A percentile compares a stretch with the other conserved stretches of the same genome.
Evolutionary conservation across 2,888 invertebrate species (phyloP).

Genomic region (Tachystola acroxantha): DNA sequence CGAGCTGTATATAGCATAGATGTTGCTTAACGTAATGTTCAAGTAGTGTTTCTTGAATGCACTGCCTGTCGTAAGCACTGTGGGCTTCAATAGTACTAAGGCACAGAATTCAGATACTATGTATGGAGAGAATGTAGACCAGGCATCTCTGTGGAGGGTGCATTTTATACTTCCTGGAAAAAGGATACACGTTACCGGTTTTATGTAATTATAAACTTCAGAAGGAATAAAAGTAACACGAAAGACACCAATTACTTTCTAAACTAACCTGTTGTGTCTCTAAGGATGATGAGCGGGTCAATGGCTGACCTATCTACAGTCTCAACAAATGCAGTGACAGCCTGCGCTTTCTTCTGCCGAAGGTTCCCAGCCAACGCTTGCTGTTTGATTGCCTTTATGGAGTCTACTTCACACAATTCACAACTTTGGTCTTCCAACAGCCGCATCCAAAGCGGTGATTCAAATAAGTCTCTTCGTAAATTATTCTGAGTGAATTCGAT

Average conservation of each 20-base stretch:
- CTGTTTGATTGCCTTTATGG: conserved; percentile 55
- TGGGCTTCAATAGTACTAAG: conserved; percentile 55
- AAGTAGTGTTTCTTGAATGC: conserved; percentile 67
- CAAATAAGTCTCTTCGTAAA: conserved; percentile 48
- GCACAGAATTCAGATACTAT: conserved; percentile 61
- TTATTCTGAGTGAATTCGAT: conserved; percentile 53
- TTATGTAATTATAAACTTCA: neutral
- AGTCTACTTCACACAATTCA: conserved; percentile 42
- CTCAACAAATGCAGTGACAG: conserved; percentile 58
- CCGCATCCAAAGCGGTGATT: conserved; percentile 54
- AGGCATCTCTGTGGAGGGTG: conserved; percentile 69
- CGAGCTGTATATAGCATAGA: conserved; percentile 59
- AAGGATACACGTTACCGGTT: neutral
- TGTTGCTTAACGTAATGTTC: conserved; percentile 64
- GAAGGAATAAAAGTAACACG: no score
- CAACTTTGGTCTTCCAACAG: conserved; percentile 43
- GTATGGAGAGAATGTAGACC: conserved; percentile 60
- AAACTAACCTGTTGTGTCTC: conserved; percentile 55
- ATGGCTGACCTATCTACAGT: conserved; percentile 60
- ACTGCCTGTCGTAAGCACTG: conserved; percentile 65
- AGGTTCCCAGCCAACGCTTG: conserved; percentile 51
- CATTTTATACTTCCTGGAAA: conserved; percentile 64
- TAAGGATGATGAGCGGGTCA: conserved; percentile 58
- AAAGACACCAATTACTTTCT: no score
- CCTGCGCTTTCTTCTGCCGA: conserved; percentile 54